Evolutionary conservation across 2,888 invertebrate genomes (phyloP).

Genomic region (Troilus luridus): DNA sequence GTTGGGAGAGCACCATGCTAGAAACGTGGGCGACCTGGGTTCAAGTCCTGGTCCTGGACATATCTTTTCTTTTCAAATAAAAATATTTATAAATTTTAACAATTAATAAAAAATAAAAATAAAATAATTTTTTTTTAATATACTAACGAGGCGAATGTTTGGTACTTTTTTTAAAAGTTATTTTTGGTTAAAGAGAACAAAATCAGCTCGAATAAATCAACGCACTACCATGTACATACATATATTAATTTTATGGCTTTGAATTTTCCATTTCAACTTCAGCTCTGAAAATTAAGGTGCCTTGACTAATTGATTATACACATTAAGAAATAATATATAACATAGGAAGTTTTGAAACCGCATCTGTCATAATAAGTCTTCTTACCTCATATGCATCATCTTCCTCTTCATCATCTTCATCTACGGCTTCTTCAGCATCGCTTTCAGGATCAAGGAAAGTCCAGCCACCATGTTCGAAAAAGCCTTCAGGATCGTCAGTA

Average conservation of each 20-base stretch:
- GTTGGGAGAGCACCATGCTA: too few species aligned
- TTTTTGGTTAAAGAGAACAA: too few species aligned
- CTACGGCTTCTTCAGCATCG: conserved; percentile 79
- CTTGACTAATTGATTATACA: neutral
- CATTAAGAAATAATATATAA: conserved; percentile 57
- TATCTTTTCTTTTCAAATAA: too few species aligned
- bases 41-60: too few species aligned
- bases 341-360: neutral
- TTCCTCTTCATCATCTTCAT: conserved; percentile 74
- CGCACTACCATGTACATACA: too few species aligned
- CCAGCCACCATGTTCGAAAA: conserved; percentile 99
- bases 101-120: too few species aligned
- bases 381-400: conserved; percentile 72
- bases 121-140: too few species aligned
- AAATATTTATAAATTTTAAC: too few species aligned
- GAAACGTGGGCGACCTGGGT: too few species aligned
- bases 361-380: neutral
- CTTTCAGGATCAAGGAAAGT: conserved; percentile 97
- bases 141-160: too few species aligned
- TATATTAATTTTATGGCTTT: neutral
- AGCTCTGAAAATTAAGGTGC: neutral
- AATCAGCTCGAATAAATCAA: too few species aligned
- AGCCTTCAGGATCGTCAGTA: conserved; percentile 97
- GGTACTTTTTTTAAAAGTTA: too few species aligned
- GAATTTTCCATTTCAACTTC: neutral